Percentiles rank a stretch among this genome's conserved stretches.
These are phyloP conservation scores for Scarus forsteni DNA, from an alignment of 2,797 vertebrate genomes.

Conservation along the genomic window DNA sequence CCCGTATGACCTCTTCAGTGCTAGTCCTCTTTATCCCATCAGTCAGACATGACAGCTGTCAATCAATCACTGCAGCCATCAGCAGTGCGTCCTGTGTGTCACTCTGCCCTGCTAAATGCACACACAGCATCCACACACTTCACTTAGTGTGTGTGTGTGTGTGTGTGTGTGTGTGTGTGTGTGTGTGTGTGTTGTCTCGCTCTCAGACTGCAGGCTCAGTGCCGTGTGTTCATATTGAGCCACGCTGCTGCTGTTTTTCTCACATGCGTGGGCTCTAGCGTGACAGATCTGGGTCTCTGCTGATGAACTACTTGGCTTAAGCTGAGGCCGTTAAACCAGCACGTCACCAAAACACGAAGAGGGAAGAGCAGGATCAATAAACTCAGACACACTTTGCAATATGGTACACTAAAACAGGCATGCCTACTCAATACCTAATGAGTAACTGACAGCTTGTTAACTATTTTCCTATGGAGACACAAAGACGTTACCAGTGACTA, in stretches of 20 bases:
- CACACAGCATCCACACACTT: neutral
- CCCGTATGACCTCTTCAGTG: constrained; percentile 7
- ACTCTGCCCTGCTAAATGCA: neutral
- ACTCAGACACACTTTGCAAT: constrained; percentile 6
- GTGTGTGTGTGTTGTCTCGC: constrained; percentile 13
- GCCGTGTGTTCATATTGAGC: constrained; percentile 30
- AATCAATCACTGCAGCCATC: constrained; percentile 39
- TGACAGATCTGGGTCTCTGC: constrained; percentile 76
- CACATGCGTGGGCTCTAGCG: constrained; percentile 47
- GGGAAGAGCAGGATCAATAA: constrained; percentile 27
- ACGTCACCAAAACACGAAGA: constrained; percentile 49
- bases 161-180: constrained; percentile 5
- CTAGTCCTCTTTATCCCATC: neutral
- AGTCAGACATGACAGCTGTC: constrained; percentile 56
- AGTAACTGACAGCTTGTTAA: no score
- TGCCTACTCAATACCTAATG: no score
- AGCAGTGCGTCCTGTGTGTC: constrained; percentile 2
- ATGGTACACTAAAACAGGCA: no score
- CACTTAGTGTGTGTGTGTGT: neutral
- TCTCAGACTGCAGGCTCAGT: constrained; percentile 30
- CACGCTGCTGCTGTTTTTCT: constrained; percentile 48
- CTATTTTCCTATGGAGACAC: no score
- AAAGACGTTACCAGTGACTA: no score
- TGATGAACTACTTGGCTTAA: constrained; percentile 55
- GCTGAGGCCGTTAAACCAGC: constrained; percentile 38